Base-by-base conservation (phyloP, 2,888 invertebrate genomes). In the Watsonalla binaria region DNA sequence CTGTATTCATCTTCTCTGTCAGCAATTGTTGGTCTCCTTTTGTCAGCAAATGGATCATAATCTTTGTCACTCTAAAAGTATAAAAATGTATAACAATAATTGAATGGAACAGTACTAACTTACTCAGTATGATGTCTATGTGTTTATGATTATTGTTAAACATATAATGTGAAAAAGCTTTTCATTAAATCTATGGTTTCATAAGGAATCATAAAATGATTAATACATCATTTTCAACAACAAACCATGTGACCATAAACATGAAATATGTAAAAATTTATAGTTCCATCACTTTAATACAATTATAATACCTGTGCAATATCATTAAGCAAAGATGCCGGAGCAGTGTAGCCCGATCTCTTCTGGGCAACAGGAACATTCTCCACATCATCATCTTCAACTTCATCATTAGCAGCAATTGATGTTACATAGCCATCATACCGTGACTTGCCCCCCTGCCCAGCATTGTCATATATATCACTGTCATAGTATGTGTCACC, bases 1-100 rank as follows among this genome's bases (percentile, higher is more conserved):
- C 97, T 93, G 78, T 99, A 99, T 80, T 99, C 99, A 94, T 99
- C 98, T 90, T 99, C 99, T 65, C 98, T 93, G 72, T 99, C 99
- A 0, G 97, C 97, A 78, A 99, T 97, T 13, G 97, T 98, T 48
- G 97, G 96, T 54, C 96, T 92, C 60, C 98, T 93, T 69, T 97
- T 94, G 67, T 98, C 97, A 51, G 97, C 98, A 92, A 99, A 96
- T 13, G 98, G 98, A 89, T 99, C 98, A 89, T 95, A 96, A 79
- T 98, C 97, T 82, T 97, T 96, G 70, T 96, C 97, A 78, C 95
- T 95, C 95, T 97, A 68, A 52, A 78, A 81, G 56, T 5, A 37
- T 37, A 8, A 53, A 54, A 51, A 47, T 50, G 14, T 33, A 13
- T 24, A 45, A 35, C 48, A 49, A 45, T 48, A n/a, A n/a, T 42